phyloP scores from a whole-genome alignment of 2,797 vertebrate species.

The Acanthopagrus latus region DNA sequence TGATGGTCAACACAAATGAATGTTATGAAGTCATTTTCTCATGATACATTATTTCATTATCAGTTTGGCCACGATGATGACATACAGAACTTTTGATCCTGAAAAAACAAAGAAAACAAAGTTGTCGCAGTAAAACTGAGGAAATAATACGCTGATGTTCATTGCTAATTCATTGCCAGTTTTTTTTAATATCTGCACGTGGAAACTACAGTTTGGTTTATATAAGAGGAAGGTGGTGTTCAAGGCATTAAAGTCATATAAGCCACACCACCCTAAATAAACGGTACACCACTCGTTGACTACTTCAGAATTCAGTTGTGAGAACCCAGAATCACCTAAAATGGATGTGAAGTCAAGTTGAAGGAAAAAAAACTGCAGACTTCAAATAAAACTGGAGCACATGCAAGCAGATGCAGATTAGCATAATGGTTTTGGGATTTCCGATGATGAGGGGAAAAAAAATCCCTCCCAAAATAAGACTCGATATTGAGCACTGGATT shows the following conservation, averaged over 20 bases:
- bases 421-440: slow-evolving; percentile 43
- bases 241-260: too few relatives aligned
- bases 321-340: neutral
- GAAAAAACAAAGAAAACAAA: too few relatives aligned
- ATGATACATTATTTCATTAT: too few relatives aligned
- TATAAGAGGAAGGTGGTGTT: too few relatives aligned
- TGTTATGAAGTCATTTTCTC: too few relatives aligned
- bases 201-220: neutral
- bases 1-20: too few relatives aligned
- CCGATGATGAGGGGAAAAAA: slow-evolving; percentile 28
- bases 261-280: neutral
- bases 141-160: neutral
- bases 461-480: slow-evolving; percentile 15
- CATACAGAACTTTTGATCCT: too few relatives aligned
- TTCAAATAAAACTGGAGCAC: slow-evolving; percentile 48
- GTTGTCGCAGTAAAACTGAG: too few relatives aligned
- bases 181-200: neutral
- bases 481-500: slow-evolving; percentile 7
- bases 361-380: neutral
- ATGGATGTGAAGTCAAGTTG: neutral
- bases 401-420: slow-evolving; percentile 29
- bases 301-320: neutral
- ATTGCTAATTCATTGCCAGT: too few relatives aligned
- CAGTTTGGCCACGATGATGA: too few relatives aligned
- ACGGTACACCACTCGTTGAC: neutral